These are phyloP conservation scores for Charina bottae DNA, from an alignment of 2,113 vertebrate genomes.

Conservation along the genomic window DNA sequence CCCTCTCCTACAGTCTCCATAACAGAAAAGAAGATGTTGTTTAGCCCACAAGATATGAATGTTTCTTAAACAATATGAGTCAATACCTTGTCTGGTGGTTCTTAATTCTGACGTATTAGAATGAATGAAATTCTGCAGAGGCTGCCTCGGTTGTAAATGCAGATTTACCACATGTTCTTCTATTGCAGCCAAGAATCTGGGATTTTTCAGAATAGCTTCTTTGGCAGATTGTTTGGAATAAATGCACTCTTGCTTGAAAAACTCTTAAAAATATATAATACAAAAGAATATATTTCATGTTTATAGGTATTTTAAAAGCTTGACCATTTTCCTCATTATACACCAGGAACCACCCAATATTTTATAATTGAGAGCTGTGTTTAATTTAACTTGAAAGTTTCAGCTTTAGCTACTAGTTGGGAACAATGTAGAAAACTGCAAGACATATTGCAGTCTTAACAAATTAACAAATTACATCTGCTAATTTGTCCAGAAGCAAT, in stretches of 20 bases:
- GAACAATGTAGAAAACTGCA: conserved; percentile 14
- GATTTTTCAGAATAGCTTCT: not conserved
- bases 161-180: not conserved
- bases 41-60: not conserved
- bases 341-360: conserved; percentile 9
- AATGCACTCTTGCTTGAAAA: not conserved
- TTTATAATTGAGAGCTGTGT: conserved; percentile 31
- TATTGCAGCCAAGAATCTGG: not conserved
- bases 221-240: not conserved
- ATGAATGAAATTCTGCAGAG: not conserved
- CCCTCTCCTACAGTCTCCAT: not conserved
- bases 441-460: conserved; percentile 28
- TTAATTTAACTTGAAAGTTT: conserved; percentile 38
- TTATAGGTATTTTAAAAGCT: conserved; percentile 23
- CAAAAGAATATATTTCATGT: conserved; percentile 31
- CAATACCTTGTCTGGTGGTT: not conserved
- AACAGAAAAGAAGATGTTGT: not conserved
- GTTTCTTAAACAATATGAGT: not conserved
- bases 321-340: conserved; percentile 9
- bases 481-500: not conserved
- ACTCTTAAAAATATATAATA: not conserved
- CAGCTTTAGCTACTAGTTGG: conserved; percentile 19
- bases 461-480: conserved; percentile 35
- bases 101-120: not conserved
- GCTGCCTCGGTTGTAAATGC: not conserved